Evolutionary conservation across 2,888 invertebrate genomes (phyloP).

Genomic region (Ypsolopha sequella): DNA sequence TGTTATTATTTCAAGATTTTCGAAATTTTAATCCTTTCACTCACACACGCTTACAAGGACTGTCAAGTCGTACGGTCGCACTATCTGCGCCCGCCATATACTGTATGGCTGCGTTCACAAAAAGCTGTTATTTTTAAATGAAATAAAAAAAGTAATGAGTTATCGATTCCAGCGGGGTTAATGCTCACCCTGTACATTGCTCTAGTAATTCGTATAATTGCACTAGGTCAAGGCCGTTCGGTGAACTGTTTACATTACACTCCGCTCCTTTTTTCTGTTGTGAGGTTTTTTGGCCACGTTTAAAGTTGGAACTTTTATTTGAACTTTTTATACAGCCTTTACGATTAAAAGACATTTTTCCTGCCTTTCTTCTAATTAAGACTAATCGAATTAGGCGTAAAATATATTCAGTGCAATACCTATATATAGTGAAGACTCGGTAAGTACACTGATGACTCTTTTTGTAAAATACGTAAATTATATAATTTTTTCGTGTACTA

Average conservation of each 20-base stretch:
- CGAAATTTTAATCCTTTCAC: too few relatives aligned
- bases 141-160: conserved; percentile 53
- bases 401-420: too few relatives aligned
- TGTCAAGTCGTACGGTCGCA: neutral
- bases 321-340: too few relatives aligned
- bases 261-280: neutral
- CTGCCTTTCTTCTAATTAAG: too few relatives aligned
- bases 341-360: too few relatives aligned
- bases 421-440: too few relatives aligned
- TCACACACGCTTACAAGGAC: neutral
- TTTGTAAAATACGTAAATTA: too few relatives aligned
- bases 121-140: conserved; percentile 47
- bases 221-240: conserved; percentile 35
- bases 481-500: too few relatives aligned
- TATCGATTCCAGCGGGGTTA: conserved; percentile 40
- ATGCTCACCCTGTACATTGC: conserved; percentile 17
- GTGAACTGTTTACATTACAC: conserved; percentile 3
- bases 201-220: conserved; percentile 19
- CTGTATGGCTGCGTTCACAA: conserved; percentile 13
- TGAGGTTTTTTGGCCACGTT: neutral
- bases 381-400: too few relatives aligned
- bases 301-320: too few relatives aligned
- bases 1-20: too few relatives aligned
- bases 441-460: too few relatives aligned
- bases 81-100: conserved; percentile 1